Evolutionary conservation across 1,140 invertebrate species (phyloP).

Genomic region (Stratiolaelaps scimitus): DNA sequence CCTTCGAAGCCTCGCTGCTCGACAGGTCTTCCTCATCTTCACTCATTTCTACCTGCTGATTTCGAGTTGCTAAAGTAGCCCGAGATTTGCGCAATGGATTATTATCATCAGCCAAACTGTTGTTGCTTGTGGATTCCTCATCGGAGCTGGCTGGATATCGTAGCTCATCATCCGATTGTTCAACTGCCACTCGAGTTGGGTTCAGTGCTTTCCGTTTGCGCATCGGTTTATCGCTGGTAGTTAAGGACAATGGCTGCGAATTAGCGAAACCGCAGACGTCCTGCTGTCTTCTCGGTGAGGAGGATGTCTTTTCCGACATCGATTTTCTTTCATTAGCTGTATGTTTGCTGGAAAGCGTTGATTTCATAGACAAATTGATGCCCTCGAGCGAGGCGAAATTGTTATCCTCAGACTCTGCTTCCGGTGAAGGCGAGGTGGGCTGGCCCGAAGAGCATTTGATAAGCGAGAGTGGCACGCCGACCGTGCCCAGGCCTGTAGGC

Average conservation of each 20-base stretch:
- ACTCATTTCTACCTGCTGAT: neutral
- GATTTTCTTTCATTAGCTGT: neutral
- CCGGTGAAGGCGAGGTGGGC: neutral
- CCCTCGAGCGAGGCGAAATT: conserved; percentile 28
- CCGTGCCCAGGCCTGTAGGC: neutral
- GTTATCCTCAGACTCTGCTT: conserved; percentile 7
- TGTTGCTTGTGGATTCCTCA: conserved; percentile 8
- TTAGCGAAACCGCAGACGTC: too few species aligned
- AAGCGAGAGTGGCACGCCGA: conserved; percentile 14
- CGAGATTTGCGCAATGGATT: conserved; percentile 38
- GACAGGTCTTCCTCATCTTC: conserved; percentile 32
- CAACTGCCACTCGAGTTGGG: conserved; percentile 52
- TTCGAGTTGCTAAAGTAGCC: neutral
- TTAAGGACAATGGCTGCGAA: conserved; percentile 49
- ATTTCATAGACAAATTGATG: conserved; percentile 33
- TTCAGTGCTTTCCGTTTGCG: conserved; percentile 81
- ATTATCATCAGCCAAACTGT: conserved; percentile 41
- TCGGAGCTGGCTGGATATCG: conserved; percentile 35
- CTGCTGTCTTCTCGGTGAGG: conserved; percentile 17
- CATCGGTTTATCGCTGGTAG: conserved; percentile 36
- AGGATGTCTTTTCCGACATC: conserved; percentile 16
- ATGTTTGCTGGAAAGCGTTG: conserved; percentile 27
- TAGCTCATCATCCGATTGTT: conserved; percentile 42
- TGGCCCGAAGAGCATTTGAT: conserved; percentile 20
- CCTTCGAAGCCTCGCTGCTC: conserved; percentile 29